These are phyloP conservation scores for Psilopsiagon aymara DNA, from an alignment of 2,113 vertebrate species.

Conservation along the genomic window DNA sequence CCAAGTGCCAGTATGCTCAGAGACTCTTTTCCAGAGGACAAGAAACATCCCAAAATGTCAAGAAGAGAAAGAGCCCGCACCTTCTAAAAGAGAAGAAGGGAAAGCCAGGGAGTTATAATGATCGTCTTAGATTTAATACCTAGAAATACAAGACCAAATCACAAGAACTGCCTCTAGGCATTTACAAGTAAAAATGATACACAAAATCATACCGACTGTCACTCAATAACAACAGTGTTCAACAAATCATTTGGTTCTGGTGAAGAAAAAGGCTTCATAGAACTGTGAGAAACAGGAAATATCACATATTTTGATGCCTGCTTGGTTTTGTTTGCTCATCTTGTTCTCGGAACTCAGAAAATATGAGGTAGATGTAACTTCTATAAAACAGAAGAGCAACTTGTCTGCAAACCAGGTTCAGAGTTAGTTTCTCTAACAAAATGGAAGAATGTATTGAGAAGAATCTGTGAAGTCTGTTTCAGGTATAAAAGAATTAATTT, in stretches of 20 bases:
- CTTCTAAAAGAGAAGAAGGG: neutral
- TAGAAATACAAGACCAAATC: neutral
- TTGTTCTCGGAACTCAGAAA: neutral
- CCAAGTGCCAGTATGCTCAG: neutral
- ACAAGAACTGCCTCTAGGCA: neutral
- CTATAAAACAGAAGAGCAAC: neutral
- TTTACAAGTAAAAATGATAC: neutral
- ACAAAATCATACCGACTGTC: neutral
- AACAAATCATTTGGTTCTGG: neutral
- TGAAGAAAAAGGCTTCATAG: neutral
- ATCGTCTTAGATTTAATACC: neutral
- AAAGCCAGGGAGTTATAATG: neutral
- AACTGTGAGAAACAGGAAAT: neutral
- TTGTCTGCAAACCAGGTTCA: neutral
- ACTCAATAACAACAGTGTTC: neutral
- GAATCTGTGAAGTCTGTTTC: neutral
- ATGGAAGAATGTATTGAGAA: neutral
- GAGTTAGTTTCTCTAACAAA: neutral
- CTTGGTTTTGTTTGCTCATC: neutral
- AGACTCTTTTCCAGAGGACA: neutral
- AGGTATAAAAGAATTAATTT: neutral
- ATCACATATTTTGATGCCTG: neutral
- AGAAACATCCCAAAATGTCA: neutral
- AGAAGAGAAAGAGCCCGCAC: accelerated
- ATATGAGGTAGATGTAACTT: neutral